A percentile compares a stretch with the other conserved stretches of the same genome.
These are phyloP conservation scores for Netelia fuscicornis DNA, from an alignment of 2,888 invertebrate genomes.

Conservation along the genomic window DNA sequence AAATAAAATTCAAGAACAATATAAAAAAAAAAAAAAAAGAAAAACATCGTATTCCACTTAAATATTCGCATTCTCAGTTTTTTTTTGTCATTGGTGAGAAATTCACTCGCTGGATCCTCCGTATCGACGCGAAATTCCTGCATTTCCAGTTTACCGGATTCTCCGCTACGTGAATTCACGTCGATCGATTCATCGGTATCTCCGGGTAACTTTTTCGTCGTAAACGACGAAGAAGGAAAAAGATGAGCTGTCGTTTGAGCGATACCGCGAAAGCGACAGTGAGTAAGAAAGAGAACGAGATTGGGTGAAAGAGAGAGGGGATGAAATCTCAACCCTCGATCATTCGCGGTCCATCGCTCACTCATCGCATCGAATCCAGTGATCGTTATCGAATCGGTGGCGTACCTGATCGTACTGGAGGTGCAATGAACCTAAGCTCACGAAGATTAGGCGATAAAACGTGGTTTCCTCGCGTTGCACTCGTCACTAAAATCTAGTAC, in stretches of 20 bases:
- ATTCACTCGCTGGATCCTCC: neutral
- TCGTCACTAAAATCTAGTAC: neutral
- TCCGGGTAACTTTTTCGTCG: slow-evolving; percentile 11
- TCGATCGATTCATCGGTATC: slow-evolving; percentile 16
- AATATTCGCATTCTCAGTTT: neutral
- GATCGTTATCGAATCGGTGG: slow-evolving; percentile 19
- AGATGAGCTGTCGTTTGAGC: too few relatives aligned
- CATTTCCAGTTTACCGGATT: slow-evolving; percentile 14
- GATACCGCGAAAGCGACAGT: neutral
- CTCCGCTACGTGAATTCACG: neutral
- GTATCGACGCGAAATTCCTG: slow-evolving; percentile 33
- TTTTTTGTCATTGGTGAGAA: slow-evolving; percentile 1
- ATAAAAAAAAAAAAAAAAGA: neutral
- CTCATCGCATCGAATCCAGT: neutral
- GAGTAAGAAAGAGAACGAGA: neutral
- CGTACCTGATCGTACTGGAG: neutral
- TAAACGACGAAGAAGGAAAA: too few relatives aligned
- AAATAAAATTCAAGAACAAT: too few relatives aligned
- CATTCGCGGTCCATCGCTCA: neutral
- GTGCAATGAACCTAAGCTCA: slow-evolving; percentile 31
- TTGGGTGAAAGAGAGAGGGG: neutral
- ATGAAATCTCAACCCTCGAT: neutral
- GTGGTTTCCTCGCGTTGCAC: neutral
- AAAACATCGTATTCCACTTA: neutral
- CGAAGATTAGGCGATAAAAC: slow-evolving; percentile 22